Base-by-base conservation (phyloP, 1,140 invertebrate genomes). In the Helicorthomorpha holstii region DNA sequence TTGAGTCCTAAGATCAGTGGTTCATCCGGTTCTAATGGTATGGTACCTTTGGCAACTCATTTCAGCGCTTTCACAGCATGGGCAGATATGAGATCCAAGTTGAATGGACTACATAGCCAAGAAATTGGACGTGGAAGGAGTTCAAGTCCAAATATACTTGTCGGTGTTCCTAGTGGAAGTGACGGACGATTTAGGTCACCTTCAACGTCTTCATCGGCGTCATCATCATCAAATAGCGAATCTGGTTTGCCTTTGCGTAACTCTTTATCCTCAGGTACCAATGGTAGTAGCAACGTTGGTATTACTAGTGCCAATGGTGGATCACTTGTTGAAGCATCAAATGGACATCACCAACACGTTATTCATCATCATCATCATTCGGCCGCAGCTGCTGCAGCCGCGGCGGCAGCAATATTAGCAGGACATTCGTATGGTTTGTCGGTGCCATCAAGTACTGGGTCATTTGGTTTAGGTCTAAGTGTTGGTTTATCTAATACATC, bases 21-120 rank as follows among this genome's bases (percentile, higher is more conserved):
- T 7, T 7, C 7, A 16, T 7, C 7, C 7, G 7, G 7, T 34
- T 7, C 7, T 16, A 34, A 34, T 34, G 47, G 21, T 21, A 3
- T 42, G 4, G n/a, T 51, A 23, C 34, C 38, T 16, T 19, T 43
- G 25, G 26, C 38, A 3, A 51, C 50, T 25, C 50, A 51, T 26
- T 23, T 51, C 2, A 51, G 50, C 24, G 38, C 50, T 27, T 51
- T 51, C 41, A 51, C 50, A n/a, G 34, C 50, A 22, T 51, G 50
- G 50, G 34, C 50, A 3, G 29, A 34, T 34, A 34, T 34, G 29
- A 34, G 29, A 16, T 34, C 29, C 29, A 34, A 16, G 29, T 16
- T 34, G 7, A 7, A 34, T 34, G 29, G 7, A n/a, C n/a, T n/a
- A n/a, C n/a, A n/a, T n/a, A n/a, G n/a, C n/a, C n/a, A n/a, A n/a